phyloP scores from a whole-genome alignment of 2,888 invertebrate genomes.

The Ptycholaimellus sp. region DNA sequence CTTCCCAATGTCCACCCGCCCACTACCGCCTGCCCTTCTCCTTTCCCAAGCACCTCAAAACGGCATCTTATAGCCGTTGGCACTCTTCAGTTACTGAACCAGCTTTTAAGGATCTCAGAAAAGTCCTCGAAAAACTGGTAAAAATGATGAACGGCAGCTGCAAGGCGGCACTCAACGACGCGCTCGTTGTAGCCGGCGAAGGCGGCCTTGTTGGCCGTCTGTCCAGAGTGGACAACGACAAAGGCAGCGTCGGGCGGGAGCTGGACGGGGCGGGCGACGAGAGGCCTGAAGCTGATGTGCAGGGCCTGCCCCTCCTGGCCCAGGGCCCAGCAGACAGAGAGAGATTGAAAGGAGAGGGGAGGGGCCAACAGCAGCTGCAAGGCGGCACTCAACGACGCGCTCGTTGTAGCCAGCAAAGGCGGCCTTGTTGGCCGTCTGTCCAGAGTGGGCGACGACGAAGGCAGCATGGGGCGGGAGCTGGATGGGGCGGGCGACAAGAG shows the following conservation, averaged over 20 bases:
- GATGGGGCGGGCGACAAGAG: slow-evolving; percentile 51
- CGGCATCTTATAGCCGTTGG: not conserved
- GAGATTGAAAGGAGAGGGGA: slow-evolving; percentile 1
- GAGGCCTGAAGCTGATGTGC: slow-evolving; percentile 72
- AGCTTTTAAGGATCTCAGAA: not conserved
- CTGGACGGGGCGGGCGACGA: slow-evolving; percentile 47
- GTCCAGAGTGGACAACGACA: slow-evolving; percentile 64
- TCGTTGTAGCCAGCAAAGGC: slow-evolving; percentile 66
- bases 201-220: slow-evolving; percentile 72
- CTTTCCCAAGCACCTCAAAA: slow-evolving; percentile 43
- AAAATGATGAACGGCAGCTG: slow-evolving; percentile 43
- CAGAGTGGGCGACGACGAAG: slow-evolving; percentile 77
- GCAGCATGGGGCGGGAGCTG: slow-evolving; percentile 51
- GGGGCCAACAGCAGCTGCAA: slow-evolving; percentile 50
- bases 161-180: slow-evolving; percentile 75
- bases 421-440: slow-evolving; percentile 62
- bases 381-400: slow-evolving; percentile 72
- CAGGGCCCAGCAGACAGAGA: not conserved
- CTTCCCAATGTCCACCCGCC: slow-evolving; percentile 46
- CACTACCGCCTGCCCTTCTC: too few species aligned
- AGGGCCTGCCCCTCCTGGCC: slow-evolving; percentile 45
- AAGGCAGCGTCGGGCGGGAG: slow-evolving; percentile 61
- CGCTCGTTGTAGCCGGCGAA: slow-evolving; percentile 64
- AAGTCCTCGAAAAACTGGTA: not conserved
- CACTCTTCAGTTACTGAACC: too few species aligned